Base-by-base conservation (phyloP, 2,797 vertebrate genomes). In the Anguilla megastoma region DNA sequence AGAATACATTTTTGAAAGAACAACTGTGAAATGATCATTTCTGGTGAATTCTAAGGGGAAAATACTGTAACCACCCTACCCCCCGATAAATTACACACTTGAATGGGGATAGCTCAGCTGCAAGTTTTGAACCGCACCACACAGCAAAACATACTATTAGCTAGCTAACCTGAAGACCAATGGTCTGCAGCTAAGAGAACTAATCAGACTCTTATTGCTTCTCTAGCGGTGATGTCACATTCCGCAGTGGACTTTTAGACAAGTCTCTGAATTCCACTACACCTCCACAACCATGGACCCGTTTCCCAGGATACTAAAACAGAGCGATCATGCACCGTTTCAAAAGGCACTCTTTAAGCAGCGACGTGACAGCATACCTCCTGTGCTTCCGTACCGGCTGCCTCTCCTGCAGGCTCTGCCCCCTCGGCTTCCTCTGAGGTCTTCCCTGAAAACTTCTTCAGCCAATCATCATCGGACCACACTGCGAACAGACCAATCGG, bases 401-500 rank as follows among this genome's bases (percentile, higher is more conserved):
- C 91, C 54, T 97, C 97, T 83, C 94, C 97, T 14, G 90, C 92
- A 0, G 92, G 93, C 56, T 92, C 93, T 48, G 97, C 97, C 0
- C 92, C 96, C 82, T 98, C 95, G 0, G 95, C 96, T 90, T 99
- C 98, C 88, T 99, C 98, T 36, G 96, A 86, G 0, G 98, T 98
- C 93, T 99, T 99, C n/a, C 99, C 99, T 0, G 98, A 98, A 92
- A 99, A 99, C 91, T 97, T 99, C 94, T 99, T 99, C 90, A 99
- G 92, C 98, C 98, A 99, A 90, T 99, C 98, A 0, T 99, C 98
- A 52, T 99, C 98, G 0, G 98, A 98, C 98, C 98, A 99, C 87
- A 99, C 98, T 99, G 90, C 0, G 1, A 82, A 5, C 84, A 88
- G 45, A 86, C 80, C 87, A 88, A 86, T 36, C 0, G 24, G 30